Evolutionary conservation across 2,888 invertebrate genomes (phyloP).

Genomic region (Cistogaster globosa): DNA sequence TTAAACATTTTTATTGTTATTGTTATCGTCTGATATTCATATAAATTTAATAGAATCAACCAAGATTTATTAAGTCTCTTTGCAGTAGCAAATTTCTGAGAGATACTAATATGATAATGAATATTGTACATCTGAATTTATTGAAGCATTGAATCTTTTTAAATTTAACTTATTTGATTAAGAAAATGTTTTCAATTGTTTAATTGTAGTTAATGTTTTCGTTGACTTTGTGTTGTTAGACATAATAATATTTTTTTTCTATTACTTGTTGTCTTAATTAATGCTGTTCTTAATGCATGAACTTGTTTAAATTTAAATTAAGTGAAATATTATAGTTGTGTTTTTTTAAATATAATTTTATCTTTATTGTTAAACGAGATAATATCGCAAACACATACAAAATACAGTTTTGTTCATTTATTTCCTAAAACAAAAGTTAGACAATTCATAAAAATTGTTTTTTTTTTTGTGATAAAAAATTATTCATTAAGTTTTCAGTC

Average conservation of each 20-base stretch:
- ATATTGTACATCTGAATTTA: background rate
- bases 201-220: constrained; percentile 21
- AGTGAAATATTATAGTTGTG: background rate
- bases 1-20: constrained; percentile 1
- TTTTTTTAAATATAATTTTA: background rate
- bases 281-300: background rate
- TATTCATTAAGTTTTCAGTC: no score
- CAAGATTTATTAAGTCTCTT: constrained; percentile 51
- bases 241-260: background rate
- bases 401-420: background rate
- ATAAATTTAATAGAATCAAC: constrained; percentile 53
- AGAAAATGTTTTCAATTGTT: constrained; percentile 16
- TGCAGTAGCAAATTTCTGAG: background rate
- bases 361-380: background rate
- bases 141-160: constrained; percentile 36
- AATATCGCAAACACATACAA: background rate
- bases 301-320: constrained; percentile 41
- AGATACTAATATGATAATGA: background rate
- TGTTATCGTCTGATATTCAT: constrained; percentile 12
- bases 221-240: constrained; percentile 13
- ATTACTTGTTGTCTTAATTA: background rate
- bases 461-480: no score
- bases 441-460: no score
- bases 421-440: no score
- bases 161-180: background rate